phyloP scores from a whole-genome alignment of 1,140 invertebrate species.

The Piezodorus guildinii region DNA sequence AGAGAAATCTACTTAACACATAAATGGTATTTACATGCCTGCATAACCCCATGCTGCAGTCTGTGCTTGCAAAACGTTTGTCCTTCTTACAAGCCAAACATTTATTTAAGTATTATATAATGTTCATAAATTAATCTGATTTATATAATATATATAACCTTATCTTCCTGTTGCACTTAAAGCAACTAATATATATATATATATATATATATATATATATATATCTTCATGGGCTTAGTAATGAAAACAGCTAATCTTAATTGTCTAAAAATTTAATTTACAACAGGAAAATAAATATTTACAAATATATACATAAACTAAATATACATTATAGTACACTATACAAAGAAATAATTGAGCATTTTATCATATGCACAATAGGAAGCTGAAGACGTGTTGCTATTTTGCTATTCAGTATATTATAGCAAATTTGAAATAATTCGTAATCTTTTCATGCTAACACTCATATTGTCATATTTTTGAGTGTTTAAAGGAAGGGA shows the following conservation, averaged over 20 bases:
- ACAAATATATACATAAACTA: conserved; percentile 6
- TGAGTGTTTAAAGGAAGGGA: neutral
- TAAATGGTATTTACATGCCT: conserved; percentile 11
- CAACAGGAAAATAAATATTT: conserved; percentile 1
- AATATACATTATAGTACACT: conserved; percentile 20
- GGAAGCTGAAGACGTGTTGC: conserved; percentile 20
- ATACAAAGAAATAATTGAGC: conserved; percentile 10
- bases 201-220: too few relatives aligned
- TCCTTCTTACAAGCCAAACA: conserved; percentile 27
- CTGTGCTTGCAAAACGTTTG: conserved; percentile 27
- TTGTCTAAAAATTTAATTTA: too few relatives aligned
- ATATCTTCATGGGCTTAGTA: too few relatives aligned
- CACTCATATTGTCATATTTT: conserved; percentile 1
- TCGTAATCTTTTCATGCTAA: conserved; percentile 2
- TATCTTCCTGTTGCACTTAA: too few relatives aligned
- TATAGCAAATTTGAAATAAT: neutral
- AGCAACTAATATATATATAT: too few relatives aligned
- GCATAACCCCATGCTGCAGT: conserved; percentile 29
- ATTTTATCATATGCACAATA: conserved; percentile 11
- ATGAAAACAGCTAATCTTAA: too few relatives aligned
- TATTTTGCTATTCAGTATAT: conserved; percentile 18
- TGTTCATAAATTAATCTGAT: too few relatives aligned
- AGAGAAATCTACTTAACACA: neutral
- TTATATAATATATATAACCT: too few relatives aligned
- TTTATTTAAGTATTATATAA: too few relatives aligned